Percentiles rank a stretch among this genome's conserved stretches.
Conservation (phyloP, 2,888 invertebrate species). For the Eupithecia inturbata region DNA sequence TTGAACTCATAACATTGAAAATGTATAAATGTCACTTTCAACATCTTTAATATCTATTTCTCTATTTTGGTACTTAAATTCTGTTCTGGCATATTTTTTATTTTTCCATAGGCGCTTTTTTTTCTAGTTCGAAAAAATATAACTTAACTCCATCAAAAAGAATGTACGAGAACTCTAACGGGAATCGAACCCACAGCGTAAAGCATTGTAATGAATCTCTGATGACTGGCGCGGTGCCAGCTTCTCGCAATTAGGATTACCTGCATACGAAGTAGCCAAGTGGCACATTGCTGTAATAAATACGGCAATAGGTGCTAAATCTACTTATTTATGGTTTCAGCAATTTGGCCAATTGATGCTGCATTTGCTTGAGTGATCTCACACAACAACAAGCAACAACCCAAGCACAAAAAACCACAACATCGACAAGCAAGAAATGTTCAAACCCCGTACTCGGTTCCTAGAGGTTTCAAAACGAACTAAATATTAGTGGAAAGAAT, state of each 20-base stretch:
- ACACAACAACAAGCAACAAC: too few species aligned
- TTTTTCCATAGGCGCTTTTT: neutral
- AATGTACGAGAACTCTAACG: neutral
- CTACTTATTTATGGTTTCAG: neutral
- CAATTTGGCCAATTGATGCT: neutral
- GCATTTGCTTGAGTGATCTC: too few species aligned
- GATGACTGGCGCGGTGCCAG: constrained; percentile 52
- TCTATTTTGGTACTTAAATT: too few species aligned
- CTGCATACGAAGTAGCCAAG: constrained; percentile 40
- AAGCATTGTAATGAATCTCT: constrained; percentile 55
- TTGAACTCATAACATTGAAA: too few species aligned
- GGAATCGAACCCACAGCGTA: constrained; percentile 34
- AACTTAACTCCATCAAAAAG: neutral
- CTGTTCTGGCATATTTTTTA: too few species aligned
- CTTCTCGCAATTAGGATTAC: constrained; percentile 52
- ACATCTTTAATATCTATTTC: too few species aligned
- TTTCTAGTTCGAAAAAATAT: neutral
- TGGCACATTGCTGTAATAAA: neutral
- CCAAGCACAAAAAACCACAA: too few species aligned
- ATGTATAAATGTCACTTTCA: too few species aligned
- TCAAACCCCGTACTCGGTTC: too few species aligned
- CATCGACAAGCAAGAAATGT: too few species aligned
- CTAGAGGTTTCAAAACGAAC: too few species aligned
- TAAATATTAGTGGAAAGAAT: too few species aligned
- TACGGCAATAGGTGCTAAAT: neutral